phyloP scores from a whole-genome alignment of 35 echinoderm and acorn worm genomes.

The Strongylocentrotus purpuratus region DNA sequence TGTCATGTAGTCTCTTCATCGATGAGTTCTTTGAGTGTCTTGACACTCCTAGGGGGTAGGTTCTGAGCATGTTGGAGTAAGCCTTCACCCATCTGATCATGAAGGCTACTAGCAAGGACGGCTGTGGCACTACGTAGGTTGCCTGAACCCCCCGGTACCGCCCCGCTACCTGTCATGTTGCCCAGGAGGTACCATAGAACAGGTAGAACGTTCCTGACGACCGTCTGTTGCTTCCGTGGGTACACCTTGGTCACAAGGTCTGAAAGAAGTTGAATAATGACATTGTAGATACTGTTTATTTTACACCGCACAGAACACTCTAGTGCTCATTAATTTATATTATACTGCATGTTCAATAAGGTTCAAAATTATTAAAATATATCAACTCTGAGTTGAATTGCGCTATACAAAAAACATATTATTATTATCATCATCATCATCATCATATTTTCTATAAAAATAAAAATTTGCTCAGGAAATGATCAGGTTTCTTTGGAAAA shows the following conservation, averaged over 20 bases:
- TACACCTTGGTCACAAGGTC: conserved; percentile 76
- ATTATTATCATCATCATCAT: no score
- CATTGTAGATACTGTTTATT: background rate
- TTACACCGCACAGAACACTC: background rate
- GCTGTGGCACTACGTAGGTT: conserved; percentile 82
- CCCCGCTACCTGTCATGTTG: conserved; percentile 90
- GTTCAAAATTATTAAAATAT: no score
- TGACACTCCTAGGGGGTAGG: conserved; percentile 72
- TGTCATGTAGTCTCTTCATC: conserved; percentile 46
- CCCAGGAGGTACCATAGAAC: conserved; percentile 88
- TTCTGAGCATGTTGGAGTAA: conserved; percentile 78
- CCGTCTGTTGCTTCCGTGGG: conserved; percentile 80
- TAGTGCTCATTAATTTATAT: background rate
- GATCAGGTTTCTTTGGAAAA: no score
- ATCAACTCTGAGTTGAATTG: no score
- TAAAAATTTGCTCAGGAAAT: no score
- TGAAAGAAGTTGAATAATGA: conserved; percentile 24
- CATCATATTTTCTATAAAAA: no score
- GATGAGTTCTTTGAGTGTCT: conserved; percentile 67
- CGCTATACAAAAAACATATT: no score
- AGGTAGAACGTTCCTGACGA: conserved; percentile 85
- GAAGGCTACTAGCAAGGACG: conserved; percentile 64
- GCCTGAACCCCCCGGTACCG: conserved; percentile 78
- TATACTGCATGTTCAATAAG: no score
- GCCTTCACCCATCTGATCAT: conserved; percentile 78